Evolutionary conservation across 2,888 invertebrate genomes (phyloP), one percentile per base, ranked within the genome.

Genomic region (Stratiomys singularior): DNA sequence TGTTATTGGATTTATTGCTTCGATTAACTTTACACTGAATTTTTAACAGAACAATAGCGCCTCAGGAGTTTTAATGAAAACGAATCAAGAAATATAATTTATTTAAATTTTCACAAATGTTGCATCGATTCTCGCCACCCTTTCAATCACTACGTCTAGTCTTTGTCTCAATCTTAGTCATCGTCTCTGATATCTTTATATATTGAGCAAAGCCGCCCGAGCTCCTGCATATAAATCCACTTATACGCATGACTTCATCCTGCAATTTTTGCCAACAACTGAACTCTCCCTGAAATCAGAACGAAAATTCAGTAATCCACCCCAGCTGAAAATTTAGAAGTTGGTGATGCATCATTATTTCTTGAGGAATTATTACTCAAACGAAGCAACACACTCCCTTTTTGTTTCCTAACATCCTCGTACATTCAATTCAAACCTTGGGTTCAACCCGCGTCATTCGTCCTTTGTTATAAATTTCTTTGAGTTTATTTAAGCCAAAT

Each of bases 171-270:
- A 37, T 5, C 37, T 37, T n/a, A n/a, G 37, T 37, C 37, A 5
- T 37, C 37, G 3, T 37, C 37, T 37, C 9, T 3, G 37, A 37
- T 5, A 37, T 37, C 37, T 9, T 37, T 37, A 5, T 9, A 37
- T 9, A 37, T 37, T 37, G 5, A 37, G 3, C 37, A 37, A 37
- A 52, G 15, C 52, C 52, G 7, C 15, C 52, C 4, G 18, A 52
- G 15, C 15, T 52, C 15, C 66, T 66, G 2, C 28, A 47, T 18
- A 56, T 27, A 52, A 72, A 72, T 72, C 71, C 71, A 72, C 56
- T 72, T 52, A 44, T 27, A 52, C 28, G 28, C 71, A 72, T 72
- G 71, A 72, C 71, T 72, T 52, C 25, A 52, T 27, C 56, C 71
- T 56, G 21, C 52, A 27, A 52, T 28, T 56, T 69, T 72, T 72